phyloP scores from a whole-genome alignment of 2,113 vertebrate genomes.

The Rallus limicola region DNA sequence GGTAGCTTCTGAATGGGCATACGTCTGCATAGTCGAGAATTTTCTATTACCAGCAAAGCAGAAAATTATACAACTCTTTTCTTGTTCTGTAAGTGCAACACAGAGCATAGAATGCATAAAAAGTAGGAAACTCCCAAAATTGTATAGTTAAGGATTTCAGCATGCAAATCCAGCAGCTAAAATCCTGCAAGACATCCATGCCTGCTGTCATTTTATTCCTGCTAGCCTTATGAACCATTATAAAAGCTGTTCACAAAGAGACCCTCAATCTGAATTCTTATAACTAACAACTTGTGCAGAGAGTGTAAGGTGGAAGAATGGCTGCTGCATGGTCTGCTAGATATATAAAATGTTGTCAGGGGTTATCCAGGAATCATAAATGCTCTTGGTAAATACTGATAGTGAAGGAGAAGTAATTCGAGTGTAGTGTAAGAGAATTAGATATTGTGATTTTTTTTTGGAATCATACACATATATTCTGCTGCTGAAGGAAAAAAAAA shows the following conservation, averaged over 20 bases:
- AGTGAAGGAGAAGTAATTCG: not conserved
- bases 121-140: not conserved
- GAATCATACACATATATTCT: not conserved
- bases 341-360: not conserved
- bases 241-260: not conserved
- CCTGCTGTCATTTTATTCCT: not conserved
- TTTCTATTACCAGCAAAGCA: not conserved
- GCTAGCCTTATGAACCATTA: not conserved
- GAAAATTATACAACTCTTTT: not conserved
- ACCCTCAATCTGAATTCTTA: not conserved
- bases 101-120: not conserved
- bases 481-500: not conserved
- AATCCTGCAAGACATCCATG: not conserved
- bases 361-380: not conserved
- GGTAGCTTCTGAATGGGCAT: not conserved
- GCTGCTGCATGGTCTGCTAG: not conserved
- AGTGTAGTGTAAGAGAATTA: not conserved
- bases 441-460: not conserved
- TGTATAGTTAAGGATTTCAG: not conserved
- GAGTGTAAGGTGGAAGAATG: not conserved
- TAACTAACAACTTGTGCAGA: not conserved
- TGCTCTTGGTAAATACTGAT: not conserved
- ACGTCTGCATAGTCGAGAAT: not conserved
- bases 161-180: not conserved
- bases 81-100: not conserved